These are phyloP conservation scores for Dicycla oo DNA, from an alignment of 2,888 invertebrate genomes.

Conservation along the genomic window DNA sequence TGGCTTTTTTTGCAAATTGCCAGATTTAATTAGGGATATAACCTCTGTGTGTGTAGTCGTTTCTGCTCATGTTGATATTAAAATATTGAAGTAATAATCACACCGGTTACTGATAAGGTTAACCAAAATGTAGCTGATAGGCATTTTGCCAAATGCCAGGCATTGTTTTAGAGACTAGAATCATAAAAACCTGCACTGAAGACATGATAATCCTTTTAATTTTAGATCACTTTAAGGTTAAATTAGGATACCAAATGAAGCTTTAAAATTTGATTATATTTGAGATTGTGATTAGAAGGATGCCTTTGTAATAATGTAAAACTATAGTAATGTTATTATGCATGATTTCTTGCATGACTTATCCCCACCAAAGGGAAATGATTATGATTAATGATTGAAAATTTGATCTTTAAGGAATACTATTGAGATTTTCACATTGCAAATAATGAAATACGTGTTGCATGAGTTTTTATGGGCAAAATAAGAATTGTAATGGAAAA, in stretches of 20 bases:
- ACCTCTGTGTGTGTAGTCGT: neutral
- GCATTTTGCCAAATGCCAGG: constrained; percentile 35
- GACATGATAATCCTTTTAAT: neutral
- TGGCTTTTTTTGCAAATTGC: neutral
- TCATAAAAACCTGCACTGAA: neutral
- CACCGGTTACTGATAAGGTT: constrained; percentile 32
- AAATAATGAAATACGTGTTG: neutral
- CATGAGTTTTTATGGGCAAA: neutral
- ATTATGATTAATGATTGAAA: neutral
- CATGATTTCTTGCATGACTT: constrained; percentile 36
- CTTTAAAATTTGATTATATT: neutral
- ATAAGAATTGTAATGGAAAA: constrained; percentile 40
- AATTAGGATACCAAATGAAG: neutral
- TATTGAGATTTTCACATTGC: neutral
- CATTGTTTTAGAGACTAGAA: neutral
- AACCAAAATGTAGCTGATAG: constrained; percentile 23
- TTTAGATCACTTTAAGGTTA: constrained; percentile 25
- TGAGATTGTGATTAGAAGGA: neutral
- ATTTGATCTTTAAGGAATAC: neutral
- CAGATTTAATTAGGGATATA: neutral
- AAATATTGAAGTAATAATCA: constrained; percentile 27
- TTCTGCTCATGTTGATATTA: constrained; percentile 8
- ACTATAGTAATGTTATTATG: constrained; percentile 8
- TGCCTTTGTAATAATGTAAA: neutral
- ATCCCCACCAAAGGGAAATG: constrained; percentile 10